Conservation (phyloP, 1,140 invertebrate species). For the Helicoverpa armigera region DNA sequence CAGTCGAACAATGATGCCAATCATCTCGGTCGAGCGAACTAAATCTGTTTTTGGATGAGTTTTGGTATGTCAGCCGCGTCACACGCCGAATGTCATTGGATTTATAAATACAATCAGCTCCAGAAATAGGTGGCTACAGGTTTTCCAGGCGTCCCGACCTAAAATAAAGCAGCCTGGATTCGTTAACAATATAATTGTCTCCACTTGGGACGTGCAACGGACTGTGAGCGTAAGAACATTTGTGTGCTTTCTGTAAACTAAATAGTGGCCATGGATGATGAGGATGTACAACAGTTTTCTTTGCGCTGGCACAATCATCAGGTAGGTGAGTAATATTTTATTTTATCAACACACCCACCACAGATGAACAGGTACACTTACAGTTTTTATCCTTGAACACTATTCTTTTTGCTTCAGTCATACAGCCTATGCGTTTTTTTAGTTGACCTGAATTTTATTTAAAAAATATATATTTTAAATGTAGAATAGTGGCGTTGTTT, state of each 20-base stretch:
- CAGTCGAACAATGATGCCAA: constrained; percentile 82
- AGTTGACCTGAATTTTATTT: constrained; percentile 1
- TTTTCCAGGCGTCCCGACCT: constrained; percentile 86
- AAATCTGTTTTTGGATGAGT: constrained; percentile 86
- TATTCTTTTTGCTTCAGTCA: constrained; percentile 36
- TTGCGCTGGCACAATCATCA: constrained; percentile 94
- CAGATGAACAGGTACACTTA: constrained; percentile 60
- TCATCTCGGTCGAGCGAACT: constrained; percentile 75
- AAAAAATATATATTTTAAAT: neutral
- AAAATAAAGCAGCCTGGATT: constrained; percentile 87
- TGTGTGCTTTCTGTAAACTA: constrained; percentile 38
- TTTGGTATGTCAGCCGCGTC: constrained; percentile 85
- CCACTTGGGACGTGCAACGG: constrained; percentile 60
- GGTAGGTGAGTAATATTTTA: constrained; percentile 85
- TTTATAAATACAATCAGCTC: constrained; percentile 87
- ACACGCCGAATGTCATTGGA: constrained; percentile 86
- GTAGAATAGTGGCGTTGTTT: neutral
- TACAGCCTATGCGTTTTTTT: constrained; percentile 23
- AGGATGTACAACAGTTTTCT: constrained; percentile 91
- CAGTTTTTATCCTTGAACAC: constrained; percentile 32
- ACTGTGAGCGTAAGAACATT: constrained; percentile 51
- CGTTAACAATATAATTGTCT: constrained; percentile 85
- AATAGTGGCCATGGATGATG: constrained; percentile 81
- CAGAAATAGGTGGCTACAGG: constrained; percentile 87
- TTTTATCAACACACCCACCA: constrained; percentile 61